Conservation (phyloP, 2,888 invertebrate species). For the Apamea crenata region DNA sequence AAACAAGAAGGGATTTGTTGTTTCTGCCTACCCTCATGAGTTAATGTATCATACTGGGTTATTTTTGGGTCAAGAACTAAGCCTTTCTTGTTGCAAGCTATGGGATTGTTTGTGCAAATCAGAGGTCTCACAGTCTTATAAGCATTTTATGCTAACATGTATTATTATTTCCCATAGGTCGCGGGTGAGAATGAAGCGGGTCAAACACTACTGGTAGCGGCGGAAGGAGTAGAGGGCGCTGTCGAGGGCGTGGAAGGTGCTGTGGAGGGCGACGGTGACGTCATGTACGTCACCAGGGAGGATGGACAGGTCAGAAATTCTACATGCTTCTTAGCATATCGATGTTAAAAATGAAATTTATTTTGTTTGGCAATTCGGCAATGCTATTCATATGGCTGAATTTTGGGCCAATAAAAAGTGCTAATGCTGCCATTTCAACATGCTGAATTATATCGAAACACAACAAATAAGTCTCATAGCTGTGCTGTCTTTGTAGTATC, state of each 20-base stretch:
- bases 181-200: conserved; percentile 91
- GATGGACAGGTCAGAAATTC: conserved; percentile 83
- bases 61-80: not conserved
- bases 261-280: conserved; percentile 94
- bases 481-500: not conserved
- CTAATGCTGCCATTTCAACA: not conserved
- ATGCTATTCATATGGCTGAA: not conserved
- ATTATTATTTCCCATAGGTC: conserved; percentile 83
- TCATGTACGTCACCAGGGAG: conserved; percentile 87
- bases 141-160: not conserved
- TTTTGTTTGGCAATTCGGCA: not conserved
- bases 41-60: not conserved
- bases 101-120: not conserved
- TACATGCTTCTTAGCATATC: not conserved
- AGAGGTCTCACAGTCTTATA: not conserved
- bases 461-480: not conserved
- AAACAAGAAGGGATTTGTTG: not conserved
- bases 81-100: not conserved
- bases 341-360: not conserved
- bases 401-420: not conserved
- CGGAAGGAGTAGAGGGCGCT: conserved; percentile 93
- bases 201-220: conserved; percentile 91
- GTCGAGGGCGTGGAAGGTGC: conserved; percentile 92
- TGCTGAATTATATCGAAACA: not conserved
- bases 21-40: not conserved